These are phyloP conservation scores for Nesoenas mayeri DNA, from an alignment of 2,113 vertebrate species.

Conservation along the genomic window DNA sequence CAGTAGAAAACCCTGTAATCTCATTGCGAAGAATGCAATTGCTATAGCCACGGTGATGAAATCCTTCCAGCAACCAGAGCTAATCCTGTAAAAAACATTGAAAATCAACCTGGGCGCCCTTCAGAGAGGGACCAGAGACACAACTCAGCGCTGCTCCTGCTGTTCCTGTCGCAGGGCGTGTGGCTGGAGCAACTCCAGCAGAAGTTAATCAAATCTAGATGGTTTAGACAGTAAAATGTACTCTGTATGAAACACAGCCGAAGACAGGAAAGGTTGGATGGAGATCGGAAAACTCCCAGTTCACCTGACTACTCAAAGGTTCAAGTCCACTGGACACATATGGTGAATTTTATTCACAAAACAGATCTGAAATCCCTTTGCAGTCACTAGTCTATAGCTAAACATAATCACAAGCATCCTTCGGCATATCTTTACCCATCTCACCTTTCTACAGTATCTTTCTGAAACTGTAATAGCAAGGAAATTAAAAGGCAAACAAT, in stretches of 20 bases:
- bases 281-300: not conserved
- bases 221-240: not conserved
- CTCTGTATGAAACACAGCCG: not conserved
- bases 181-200: not conserved
- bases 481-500: not conserved
- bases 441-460: not conserved
- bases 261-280: not conserved
- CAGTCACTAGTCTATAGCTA: not conserved
- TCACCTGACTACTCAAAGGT: not conserved
- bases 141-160: too few species aligned
- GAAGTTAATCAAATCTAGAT: not conserved
- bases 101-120: not conserved
- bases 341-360: not conserved
- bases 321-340: not conserved
- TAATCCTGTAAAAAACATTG: not conserved
- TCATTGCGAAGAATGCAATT: not conserved
- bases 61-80: not conserved
- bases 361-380: not conserved
- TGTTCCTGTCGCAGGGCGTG: not conserved
- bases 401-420: not conserved
- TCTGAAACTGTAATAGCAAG: not conserved
- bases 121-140: not conserved
- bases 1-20: not conserved
- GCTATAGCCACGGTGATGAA: not conserved
- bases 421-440: not conserved